phyloP scores from a whole-genome alignment of 2,888 invertebrate genomes.

The Erebia epiphron region DNA sequence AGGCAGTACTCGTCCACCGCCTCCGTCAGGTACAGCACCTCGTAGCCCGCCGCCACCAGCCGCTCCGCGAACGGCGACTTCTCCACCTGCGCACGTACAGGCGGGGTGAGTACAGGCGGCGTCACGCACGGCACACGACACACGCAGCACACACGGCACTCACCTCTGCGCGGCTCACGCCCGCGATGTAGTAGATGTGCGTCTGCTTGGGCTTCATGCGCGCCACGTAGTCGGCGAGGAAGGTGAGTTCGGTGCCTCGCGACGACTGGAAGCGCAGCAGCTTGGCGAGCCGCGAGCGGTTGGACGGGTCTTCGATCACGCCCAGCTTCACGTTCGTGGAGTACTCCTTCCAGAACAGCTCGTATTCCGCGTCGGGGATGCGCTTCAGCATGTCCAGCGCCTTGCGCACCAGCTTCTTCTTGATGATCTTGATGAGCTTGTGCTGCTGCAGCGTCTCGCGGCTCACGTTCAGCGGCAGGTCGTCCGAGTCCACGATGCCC shows the following conservation, averaged over 20 bases:
- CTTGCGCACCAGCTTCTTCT: slow-evolving; percentile 99
- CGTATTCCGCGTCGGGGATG: slow-evolving; percentile 93
- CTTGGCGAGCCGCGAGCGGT: slow-evolving; percentile 97
- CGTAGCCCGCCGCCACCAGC: slow-evolving; percentile 95
- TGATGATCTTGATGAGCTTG: slow-evolving; percentile 99
- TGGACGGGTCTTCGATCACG: slow-evolving; percentile 98
- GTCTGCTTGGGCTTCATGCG: slow-evolving; percentile 98
- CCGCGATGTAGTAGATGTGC: slow-evolving; percentile 98
- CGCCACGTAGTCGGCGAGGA: slow-evolving; percentile 93
- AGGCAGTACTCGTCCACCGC: slow-evolving; percentile 99
- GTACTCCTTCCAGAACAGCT: slow-evolving; percentile 99
- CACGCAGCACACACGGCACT: not conserved
- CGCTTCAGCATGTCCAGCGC: slow-evolving; percentile 99
- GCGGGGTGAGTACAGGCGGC: slow-evolving; percentile 88
- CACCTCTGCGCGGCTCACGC: slow-evolving; percentile 90
- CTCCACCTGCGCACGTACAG: slow-evolving; percentile 86
- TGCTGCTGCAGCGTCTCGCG: slow-evolving; percentile 99
- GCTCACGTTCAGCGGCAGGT: slow-evolving; percentile 98
- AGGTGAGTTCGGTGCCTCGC: slow-evolving; percentile 85
- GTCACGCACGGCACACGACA: not conserved
- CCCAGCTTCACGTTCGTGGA: slow-evolving; percentile 98
- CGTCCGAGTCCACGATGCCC: slow-evolving; percentile 99
- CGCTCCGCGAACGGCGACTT: slow-evolving; percentile 98
- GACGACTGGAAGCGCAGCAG: slow-evolving; percentile 96
- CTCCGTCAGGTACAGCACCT: slow-evolving; percentile 96